Evolutionary conservation across 35 echinoderm and acorn worm species (phyloP), one percentile per base, ranked within the genome.

Genomic region (Patiria miniata): DNA sequence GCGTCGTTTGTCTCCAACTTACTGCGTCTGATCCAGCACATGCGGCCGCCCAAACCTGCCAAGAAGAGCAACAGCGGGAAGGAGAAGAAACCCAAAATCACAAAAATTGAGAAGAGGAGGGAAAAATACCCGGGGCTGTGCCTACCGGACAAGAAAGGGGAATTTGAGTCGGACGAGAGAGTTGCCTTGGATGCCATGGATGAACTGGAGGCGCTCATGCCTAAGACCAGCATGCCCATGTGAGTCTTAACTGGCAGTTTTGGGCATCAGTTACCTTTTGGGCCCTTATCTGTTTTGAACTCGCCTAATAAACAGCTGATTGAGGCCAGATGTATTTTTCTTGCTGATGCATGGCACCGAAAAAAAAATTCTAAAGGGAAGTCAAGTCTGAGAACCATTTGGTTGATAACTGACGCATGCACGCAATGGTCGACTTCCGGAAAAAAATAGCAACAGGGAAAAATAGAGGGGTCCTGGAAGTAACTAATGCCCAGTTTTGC

Each of bases 191-290:
- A 87, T 83, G 89, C 93, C 0, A 94, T 99, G 96, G 93, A 92
- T 83, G 96, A 99, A 56, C 78, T 99, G 33, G 96, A 94, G 80
- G 96, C 96, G 26, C 81, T 94, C 47, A 94, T 99, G 78, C 85
- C 91, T 85, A 60, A 28, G 8, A 29, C 77, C 15, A 81, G 10
- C 37, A 36, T 39, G 38, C 59, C 68, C 59, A 86, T 90, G 93
- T 94, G 47, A 94, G 93, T 90, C 37, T 37, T 33, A 60, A 60
- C 15, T 1, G 30, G 7, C 1, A 57, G n/a, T n/a, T n/a, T n/a
- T n/a, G n/a, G n/a, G n/a, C n/a, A n/a, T n/a, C n/a, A n/a, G n/a
- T n/a, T n/a, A n/a, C n/a, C n/a, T n/a, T n/a, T n/a, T n/a, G n/a
- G n/a, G n/a, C n/a, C n/a, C n/a, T n/a, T n/a, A n/a, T n/a, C n/a